These are phyloP conservation scores for Centropyge bicolor DNA, from an alignment of 2,797 vertebrate genomes.

Conservation along the genomic window DNA sequence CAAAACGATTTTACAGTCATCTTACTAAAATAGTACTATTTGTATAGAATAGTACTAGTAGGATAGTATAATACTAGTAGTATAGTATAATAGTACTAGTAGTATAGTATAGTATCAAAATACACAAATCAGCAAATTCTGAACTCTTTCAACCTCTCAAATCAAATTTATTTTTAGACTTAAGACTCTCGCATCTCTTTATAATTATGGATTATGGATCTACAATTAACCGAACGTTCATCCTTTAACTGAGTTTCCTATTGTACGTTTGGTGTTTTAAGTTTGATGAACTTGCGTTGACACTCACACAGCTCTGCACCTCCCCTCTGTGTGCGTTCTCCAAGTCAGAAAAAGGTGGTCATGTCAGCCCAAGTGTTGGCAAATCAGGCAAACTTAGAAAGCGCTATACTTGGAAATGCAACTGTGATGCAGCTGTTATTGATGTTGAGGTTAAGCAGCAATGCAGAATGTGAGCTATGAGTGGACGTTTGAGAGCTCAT, in stretches of 20 bases:
- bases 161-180: neutral
- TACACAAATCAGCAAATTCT: neutral
- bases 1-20: neutral
- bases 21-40: neutral
- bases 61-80: no score
- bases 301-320: neutral
- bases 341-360: constrained; percentile 14
- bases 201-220: neutral
- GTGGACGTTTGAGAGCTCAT: constrained; percentile 4
- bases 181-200: neutral
- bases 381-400: constrained; percentile 37
- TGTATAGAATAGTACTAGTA: no score
- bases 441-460: constrained; percentile 53
- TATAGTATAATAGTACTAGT: no score
- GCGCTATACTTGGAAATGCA: constrained; percentile 45
- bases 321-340: constrained; percentile 16
- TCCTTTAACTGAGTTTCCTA: neutral
- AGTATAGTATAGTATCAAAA: no score
- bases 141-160: neutral
- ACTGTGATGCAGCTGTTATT: constrained; percentile 64
- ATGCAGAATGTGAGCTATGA: constrained; percentile 30
- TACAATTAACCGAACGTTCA: neutral
- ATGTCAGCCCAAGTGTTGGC: constrained; percentile 1
- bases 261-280: neutral
- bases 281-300: constrained; percentile 12